phyloP scores from a whole-genome alignment of 1,140 invertebrate genomes.

The Drosophila orosa region DNA sequence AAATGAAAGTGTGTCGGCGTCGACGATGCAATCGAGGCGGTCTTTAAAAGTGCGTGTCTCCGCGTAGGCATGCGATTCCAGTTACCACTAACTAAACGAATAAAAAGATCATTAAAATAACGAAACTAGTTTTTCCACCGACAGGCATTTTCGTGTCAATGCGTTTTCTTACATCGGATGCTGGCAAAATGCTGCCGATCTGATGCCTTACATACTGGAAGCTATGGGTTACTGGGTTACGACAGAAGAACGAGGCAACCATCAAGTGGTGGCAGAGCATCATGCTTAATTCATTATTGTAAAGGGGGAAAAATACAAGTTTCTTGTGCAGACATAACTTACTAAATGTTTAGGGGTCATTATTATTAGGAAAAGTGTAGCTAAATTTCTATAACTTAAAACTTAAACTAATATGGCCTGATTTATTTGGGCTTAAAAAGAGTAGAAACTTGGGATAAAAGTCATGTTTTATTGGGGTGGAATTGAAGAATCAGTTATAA shows the following conservation, averaged over 20 bases:
- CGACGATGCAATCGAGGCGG: slow-evolving; percentile 29
- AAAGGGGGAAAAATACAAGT: too few species aligned
- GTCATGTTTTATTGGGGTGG: neutral
- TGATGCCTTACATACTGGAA: slow-evolving; percentile 11
- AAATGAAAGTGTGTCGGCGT: slow-evolving; percentile 48
- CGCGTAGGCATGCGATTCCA: slow-evolving; percentile 32
- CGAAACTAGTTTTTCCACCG: slow-evolving; percentile 17
- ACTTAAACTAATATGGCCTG: too few species aligned
- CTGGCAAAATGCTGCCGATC: neutral
- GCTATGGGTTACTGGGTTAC: slow-evolving; percentile 2
- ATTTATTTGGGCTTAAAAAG: too few species aligned
- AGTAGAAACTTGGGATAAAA: too few species aligned
- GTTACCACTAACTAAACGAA: neutral
- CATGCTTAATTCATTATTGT: neutral
- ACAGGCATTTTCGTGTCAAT: slow-evolving; percentile 8
- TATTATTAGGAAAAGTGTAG: too few species aligned
- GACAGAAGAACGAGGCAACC: neutral
- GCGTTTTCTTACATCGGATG: slow-evolving; percentile 5
- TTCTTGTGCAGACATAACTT: too few species aligned
- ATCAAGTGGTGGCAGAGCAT: neutral
- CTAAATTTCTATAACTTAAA: too few species aligned
- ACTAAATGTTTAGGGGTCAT: neutral
- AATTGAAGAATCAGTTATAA: neutral
- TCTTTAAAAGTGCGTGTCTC: slow-evolving; percentile 34
- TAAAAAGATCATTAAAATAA: slow-evolving; percentile 13